phyloP scores from a whole-genome alignment of 2,797 vertebrate genomes.

The Hemitrygon akajei region DNA sequence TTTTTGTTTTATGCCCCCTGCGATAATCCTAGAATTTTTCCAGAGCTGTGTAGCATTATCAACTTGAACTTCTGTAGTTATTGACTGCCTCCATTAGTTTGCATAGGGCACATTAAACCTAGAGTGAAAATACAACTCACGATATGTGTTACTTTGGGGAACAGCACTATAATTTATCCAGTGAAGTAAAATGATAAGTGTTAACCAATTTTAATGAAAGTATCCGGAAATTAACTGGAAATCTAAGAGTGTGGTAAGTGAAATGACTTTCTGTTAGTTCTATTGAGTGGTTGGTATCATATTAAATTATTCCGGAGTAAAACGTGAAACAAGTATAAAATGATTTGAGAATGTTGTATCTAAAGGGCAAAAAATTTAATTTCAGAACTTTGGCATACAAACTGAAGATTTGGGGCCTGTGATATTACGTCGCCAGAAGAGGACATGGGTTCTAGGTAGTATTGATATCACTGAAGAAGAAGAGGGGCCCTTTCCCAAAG shows the following conservation, averaged over 20 bases:
- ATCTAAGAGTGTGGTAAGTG: neutral
- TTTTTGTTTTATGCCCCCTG: too few species aligned
- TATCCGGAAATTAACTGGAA: neutral
- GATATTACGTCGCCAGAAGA: constrained; percentile 56
- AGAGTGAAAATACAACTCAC: too few species aligned
- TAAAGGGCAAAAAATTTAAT: neutral
- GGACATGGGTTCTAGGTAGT: constrained; percentile 72
- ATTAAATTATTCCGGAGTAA: neutral
- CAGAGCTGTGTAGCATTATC: too few species aligned
- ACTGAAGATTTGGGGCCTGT: neutral
- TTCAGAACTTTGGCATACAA: neutral
- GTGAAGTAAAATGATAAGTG: neutral
- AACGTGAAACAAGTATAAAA: neutral
- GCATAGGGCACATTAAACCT: too few species aligned
- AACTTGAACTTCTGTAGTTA: too few species aligned
- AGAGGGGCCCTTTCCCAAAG: constrained; percentile 55
- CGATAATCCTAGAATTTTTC: too few species aligned
- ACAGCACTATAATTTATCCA: neutral
- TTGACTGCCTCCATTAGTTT: neutral
- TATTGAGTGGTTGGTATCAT: neutral
- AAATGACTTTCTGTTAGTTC: neutral
- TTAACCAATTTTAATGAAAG: neutral
- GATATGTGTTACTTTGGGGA: neutral
- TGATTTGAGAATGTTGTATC: neutral
- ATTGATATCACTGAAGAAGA: constrained; percentile 67